phyloP scores from a whole-genome alignment of 2,888 invertebrate species.

The Dichetophora obliterata region DNA sequence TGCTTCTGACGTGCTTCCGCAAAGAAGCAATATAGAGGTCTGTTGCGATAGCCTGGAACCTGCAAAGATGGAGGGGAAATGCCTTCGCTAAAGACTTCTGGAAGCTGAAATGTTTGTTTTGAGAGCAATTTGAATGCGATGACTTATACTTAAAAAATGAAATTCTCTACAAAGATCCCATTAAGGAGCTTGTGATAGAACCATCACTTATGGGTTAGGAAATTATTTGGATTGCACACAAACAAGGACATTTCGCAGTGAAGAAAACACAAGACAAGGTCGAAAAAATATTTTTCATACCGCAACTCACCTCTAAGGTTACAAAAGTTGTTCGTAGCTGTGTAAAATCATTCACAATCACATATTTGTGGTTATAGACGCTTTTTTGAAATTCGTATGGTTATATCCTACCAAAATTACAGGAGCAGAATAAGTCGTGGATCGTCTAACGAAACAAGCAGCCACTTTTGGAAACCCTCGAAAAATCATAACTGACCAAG shows the following conservation, averaged over 20 bases:
- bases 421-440: too few relatives aligned
- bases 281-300: constrained; percentile 53
- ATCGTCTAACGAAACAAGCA: too few relatives aligned
- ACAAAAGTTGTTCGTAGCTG: constrained; percentile 42
- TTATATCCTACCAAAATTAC: too few relatives aligned
- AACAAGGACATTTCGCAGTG: constrained; percentile 61
- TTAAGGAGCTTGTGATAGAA: constrained; percentile 53
- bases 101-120: too few relatives aligned
- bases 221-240: constrained; percentile 57
- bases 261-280: constrained; percentile 25
- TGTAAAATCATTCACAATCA: constrained; percentile 43
- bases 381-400: constrained; percentile 55
- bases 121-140: constrained; percentile 25
- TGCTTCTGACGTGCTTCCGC: too few relatives aligned
- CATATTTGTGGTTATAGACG: constrained; percentile 50
- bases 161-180: constrained; percentile 43
- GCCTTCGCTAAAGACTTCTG: too few relatives aligned
- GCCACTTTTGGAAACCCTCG: too few relatives aligned
- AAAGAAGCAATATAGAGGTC: too few relatives aligned
- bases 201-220: too few relatives aligned
- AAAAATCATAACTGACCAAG: too few relatives aligned
- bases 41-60: too few relatives aligned
- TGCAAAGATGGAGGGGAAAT: too few relatives aligned
- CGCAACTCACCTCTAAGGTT: constrained; percentile 15
- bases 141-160: constrained; percentile 43